Conservation (phyloP, 2,113 vertebrate species). For the Aldabrachelys gigantea region DNA sequence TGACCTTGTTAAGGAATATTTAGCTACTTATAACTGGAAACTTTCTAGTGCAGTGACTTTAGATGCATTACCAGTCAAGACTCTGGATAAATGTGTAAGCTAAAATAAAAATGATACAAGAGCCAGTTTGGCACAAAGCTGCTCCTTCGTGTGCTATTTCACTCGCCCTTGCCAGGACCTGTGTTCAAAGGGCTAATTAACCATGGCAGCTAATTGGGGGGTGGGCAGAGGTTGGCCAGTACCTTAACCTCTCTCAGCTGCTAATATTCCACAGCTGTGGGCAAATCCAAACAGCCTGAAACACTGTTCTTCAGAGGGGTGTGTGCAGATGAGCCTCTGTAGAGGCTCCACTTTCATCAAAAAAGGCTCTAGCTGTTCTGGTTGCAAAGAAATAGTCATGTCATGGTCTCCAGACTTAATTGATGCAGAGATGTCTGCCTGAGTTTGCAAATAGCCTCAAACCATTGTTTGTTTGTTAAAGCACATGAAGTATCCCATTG, state of each 20-base stretch:
- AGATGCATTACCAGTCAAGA: background rate
- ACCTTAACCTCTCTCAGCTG: background rate
- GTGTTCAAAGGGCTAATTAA: fast-evolving
- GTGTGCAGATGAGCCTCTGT: background rate
- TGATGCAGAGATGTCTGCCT: background rate
- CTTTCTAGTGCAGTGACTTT: background rate
- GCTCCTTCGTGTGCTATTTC: background rate
- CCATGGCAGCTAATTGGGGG: fast-evolving
- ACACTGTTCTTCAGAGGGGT: background rate
- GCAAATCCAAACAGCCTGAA: background rate
- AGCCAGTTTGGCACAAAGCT: background rate
- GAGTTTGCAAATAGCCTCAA: background rate
- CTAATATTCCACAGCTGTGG: fast-evolving
- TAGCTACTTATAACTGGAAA: background rate
- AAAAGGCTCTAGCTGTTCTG: background rate
- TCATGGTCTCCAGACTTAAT: background rate
- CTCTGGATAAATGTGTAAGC: background rate
- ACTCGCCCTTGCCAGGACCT: background rate
- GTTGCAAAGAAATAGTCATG: background rate
- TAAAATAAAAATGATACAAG: background rate
- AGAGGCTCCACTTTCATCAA: background rate
- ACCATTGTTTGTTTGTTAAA: background rate
- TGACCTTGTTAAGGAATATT: background rate
- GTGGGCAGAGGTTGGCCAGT: fast-evolving
- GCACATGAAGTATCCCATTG: background rate